A percentile compares a stretch with the other conserved stretches of the same genome.
Evolutionary conservation across 2,888 invertebrate species (phyloP).

Genomic region (Oxytorus armatus): DNA sequence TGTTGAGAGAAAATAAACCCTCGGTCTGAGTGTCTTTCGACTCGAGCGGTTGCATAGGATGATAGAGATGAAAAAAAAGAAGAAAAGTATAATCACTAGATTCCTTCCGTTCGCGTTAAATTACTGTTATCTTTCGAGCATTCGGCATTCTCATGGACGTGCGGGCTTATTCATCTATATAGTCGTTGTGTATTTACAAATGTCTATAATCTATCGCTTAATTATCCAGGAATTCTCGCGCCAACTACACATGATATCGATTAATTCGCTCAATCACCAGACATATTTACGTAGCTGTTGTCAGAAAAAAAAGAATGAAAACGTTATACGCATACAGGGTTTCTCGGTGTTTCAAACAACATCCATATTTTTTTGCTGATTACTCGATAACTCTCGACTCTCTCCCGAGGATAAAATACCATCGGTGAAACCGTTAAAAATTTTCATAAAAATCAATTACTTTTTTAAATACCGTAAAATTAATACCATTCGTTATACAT

Average conservation of each 20-base stretch:
- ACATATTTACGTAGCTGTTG: slow-evolving; percentile 31
- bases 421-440: background rate
- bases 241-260: slow-evolving; percentile 33
- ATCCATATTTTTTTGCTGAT: slow-evolving; percentile 32
- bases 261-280: slow-evolving; percentile 28
- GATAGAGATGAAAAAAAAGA: background rate
- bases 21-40: slow-evolving; percentile 4
- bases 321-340: slow-evolving; percentile 28
- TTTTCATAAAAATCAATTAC: background rate
- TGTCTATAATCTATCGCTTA: slow-evolving; percentile 58
- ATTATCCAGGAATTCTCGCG: slow-evolving; percentile 47
- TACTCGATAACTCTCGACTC: slow-evolving; percentile 4
- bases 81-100: slow-evolving; percentile 22
- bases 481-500: slow-evolving; percentile 3
- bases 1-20: slow-evolving; percentile 3
- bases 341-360: slow-evolving; percentile 40
- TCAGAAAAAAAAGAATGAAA: slow-evolving; percentile 20
- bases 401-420: slow-evolving; percentile 6
- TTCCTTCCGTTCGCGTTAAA: slow-evolving; percentile 20
- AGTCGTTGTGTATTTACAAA: slow-evolving; percentile 66
- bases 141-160: slow-evolving; percentile 38
- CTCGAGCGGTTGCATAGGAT: background rate
- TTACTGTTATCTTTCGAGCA: slow-evolving; percentile 28
- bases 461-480: background rate
- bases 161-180: slow-evolving; percentile 29